Conservation (phyloP, 2,113 vertebrate genomes). For the Triplophysa tibetana region DNA sequence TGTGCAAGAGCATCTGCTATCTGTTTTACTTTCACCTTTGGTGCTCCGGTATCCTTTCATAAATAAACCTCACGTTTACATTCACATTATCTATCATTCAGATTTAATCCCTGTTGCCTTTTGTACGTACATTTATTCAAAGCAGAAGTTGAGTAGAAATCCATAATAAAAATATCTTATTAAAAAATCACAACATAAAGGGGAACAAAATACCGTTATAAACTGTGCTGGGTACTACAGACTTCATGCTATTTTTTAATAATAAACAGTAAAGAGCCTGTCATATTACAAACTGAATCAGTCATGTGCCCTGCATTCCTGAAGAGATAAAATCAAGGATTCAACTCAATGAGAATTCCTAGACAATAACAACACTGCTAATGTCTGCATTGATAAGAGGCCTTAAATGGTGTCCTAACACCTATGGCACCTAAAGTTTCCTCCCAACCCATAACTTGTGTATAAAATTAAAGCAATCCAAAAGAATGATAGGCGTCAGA, state of each 20-base stretch:
- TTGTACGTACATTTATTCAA: background rate
- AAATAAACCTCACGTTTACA: background rate
- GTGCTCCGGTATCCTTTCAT: background rate
- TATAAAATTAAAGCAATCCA: no score
- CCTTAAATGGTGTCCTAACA: background rate
- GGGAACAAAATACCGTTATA: background rate
- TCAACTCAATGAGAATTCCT: background rate
- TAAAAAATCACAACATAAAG: no score
- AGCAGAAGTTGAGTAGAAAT: background rate
- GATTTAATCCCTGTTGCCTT: background rate
- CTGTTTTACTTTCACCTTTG: no score
- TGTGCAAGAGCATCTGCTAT: no score
- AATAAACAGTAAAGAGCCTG: background rate
- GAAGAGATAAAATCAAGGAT: constrained; percentile 25
- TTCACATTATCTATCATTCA: background rate
- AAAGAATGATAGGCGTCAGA: no score
- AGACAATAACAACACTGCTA: background rate
- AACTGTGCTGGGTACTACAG: background rate
- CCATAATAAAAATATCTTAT: no score
- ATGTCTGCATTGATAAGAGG: background rate
- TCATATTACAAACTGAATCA: background rate
- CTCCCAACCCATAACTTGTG: background rate
- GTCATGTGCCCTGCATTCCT: constrained; percentile 20
- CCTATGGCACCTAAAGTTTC: background rate
- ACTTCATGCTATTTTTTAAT: background rate